Evolutionary conservation across 1,140 invertebrate genomes (phyloP).

Genomic region (Formica selysi): DNA sequence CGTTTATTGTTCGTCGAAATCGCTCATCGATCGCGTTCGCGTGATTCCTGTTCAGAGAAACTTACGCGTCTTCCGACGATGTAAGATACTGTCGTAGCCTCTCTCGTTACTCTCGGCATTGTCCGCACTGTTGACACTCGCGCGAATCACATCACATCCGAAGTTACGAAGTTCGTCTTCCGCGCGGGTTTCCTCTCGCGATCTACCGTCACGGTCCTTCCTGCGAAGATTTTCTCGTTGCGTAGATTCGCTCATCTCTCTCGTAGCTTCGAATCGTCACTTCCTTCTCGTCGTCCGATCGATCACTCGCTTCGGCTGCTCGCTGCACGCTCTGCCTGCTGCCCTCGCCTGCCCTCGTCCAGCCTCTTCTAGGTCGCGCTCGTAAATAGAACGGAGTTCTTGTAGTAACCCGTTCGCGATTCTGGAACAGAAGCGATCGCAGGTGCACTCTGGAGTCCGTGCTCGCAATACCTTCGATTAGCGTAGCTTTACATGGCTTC

Average conservation of each 20-base stretch:
- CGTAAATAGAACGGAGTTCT: conserved; percentile 94
- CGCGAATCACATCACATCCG: conserved; percentile 23
- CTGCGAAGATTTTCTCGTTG: conserved; percentile 31
- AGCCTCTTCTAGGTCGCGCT: conserved; percentile 91
- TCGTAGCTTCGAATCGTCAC: conserved; percentile 2
- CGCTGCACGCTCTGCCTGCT: conserved; percentile 64
- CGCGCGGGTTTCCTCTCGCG: neutral
- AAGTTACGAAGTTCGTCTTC: conserved; percentile 10
- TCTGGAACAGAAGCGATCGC: conserved; percentile 84
- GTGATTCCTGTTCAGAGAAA: neutral
- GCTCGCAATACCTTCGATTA: conserved; percentile 1
- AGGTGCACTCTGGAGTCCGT: conserved; percentile 50
- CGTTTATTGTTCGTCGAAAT: conserved; percentile 3
- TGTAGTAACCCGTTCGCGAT: conserved; percentile 91
- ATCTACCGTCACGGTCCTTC: neutral
- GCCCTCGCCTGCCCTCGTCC: conserved; percentile 73
- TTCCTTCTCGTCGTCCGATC: conserved; percentile 14
- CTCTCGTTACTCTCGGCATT: neutral
- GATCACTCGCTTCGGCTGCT: conserved; percentile 72
- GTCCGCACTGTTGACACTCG: conserved; percentile 34
- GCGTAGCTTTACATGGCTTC: neutral
- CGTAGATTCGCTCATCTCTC: neutral
- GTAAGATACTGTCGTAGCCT: conserved; percentile 9
- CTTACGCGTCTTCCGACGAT: conserved; percentile 8
- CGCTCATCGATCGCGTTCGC: neutral